Conservation (phyloP, 2,888 invertebrate genomes). For the Protonemura montana region DNA sequence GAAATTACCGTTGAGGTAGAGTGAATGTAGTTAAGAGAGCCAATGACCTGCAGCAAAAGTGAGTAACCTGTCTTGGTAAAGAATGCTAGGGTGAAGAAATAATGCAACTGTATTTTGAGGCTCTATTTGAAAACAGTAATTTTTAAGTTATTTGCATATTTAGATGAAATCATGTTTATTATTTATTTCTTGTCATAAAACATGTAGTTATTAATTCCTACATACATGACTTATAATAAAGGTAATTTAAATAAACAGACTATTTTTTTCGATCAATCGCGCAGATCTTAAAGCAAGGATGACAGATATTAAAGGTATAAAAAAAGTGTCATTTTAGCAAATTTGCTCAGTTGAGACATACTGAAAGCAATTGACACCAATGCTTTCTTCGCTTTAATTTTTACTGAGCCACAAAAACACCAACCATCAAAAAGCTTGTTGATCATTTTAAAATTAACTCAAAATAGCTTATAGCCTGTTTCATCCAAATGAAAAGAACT, state of each 20-base stretch:
- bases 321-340: too few species aligned
- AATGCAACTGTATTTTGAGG: neutral
- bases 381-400: too few species aligned
- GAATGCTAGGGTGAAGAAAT: neutral
- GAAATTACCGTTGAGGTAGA: conserved; percentile 14
- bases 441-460: too few species aligned
- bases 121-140: conserved; percentile 14
- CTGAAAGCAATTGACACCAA: too few species aligned
- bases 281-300: too few species aligned
- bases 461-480: too few species aligned
- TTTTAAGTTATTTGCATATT: neutral
- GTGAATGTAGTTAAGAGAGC: neutral
- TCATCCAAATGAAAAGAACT: too few species aligned
- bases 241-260: neutral
- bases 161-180: neutral
- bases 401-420: too few species aligned
- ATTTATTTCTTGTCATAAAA: neutral
- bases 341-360: too few species aligned
- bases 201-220: neutral
- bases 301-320: too few species aligned
- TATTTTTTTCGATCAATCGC: neutral
- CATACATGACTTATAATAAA: neutral
- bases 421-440: too few species aligned
- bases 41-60: neutral
- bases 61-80: neutral